phyloP scores from a whole-genome alignment of 2,113 vertebrate genomes.

The Helogale parvula region DNA sequence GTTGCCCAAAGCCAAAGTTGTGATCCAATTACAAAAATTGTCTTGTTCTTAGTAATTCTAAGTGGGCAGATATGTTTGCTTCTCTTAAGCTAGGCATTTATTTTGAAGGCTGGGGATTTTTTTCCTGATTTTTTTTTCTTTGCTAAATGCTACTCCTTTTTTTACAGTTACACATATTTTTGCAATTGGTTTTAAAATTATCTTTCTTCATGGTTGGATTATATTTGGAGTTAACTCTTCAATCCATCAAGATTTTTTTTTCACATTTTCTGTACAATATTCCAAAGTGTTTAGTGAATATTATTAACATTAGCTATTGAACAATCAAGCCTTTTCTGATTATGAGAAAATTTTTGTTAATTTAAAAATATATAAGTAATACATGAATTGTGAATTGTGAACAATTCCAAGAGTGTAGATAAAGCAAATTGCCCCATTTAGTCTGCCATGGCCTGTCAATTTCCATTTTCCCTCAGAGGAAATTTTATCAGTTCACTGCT shows the following conservation, averaged over 20 bases:
- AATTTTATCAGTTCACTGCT: background rate
- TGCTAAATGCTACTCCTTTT: background rate
- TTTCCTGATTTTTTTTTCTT: background rate
- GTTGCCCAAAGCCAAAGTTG: background rate
- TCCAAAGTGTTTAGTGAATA: background rate
- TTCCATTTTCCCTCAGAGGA: background rate
- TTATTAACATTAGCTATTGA: slow-evolving; percentile 13
- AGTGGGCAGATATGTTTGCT: background rate
- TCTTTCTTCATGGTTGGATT: background rate
- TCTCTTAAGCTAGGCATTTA: background rate
- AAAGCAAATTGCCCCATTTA: background rate
- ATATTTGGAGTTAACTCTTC: background rate
- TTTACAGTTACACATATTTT: background rate
- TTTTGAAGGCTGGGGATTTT: background rate
- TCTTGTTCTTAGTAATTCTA: background rate
- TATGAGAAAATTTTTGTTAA: background rate
- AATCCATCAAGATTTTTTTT: background rate
- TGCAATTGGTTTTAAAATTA: background rate
- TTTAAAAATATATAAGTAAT: background rate
- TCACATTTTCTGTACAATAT: background rate
- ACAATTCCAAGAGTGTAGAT: background rate
- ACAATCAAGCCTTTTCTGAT: background rate
- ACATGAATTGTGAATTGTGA: background rate
- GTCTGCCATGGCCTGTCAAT: background rate
- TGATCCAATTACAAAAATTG: background rate